phyloP scores from a whole-genome alignment of 2,888 invertebrate genomes.

The Formica aserva region DNA sequence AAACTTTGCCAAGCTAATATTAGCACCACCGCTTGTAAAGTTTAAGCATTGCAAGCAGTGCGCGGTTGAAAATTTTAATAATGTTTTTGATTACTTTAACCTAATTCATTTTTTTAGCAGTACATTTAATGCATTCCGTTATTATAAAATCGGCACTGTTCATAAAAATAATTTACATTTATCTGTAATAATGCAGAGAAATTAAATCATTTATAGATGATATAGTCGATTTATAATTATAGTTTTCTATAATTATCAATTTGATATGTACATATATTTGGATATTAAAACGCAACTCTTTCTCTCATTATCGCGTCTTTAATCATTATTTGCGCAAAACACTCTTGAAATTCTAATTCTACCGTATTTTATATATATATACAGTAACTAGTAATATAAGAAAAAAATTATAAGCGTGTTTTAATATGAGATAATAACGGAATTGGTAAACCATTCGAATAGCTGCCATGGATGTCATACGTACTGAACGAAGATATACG shows the following conservation, averaged over 20 bases:
- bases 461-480: background rate
- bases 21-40: slow-evolving; percentile 23
- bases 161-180: background rate
- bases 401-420: slow-evolving; percentile 8
- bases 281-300: background rate
- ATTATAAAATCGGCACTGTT: background rate
- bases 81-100: slow-evolving; percentile 18
- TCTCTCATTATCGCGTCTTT: background rate
- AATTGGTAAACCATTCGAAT: background rate
- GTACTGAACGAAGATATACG: background rate
- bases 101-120: background rate
- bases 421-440: slow-evolving; percentile 12
- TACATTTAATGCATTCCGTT: background rate
- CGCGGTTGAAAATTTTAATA: slow-evolving; percentile 21
- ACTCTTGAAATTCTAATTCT: background rate
- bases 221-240: background rate
- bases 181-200: background rate
- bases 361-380: too few species aligned
- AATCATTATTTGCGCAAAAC: background rate
- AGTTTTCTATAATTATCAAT: background rate
- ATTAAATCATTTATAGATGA: background rate
- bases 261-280: background rate
- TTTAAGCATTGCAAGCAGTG: slow-evolving; percentile 25
- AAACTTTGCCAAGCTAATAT: slow-evolving; percentile 38
- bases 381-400: background rate